Conservation (phyloP, 2,888 invertebrate genomes). For the Chalcis sispes region DNA sequence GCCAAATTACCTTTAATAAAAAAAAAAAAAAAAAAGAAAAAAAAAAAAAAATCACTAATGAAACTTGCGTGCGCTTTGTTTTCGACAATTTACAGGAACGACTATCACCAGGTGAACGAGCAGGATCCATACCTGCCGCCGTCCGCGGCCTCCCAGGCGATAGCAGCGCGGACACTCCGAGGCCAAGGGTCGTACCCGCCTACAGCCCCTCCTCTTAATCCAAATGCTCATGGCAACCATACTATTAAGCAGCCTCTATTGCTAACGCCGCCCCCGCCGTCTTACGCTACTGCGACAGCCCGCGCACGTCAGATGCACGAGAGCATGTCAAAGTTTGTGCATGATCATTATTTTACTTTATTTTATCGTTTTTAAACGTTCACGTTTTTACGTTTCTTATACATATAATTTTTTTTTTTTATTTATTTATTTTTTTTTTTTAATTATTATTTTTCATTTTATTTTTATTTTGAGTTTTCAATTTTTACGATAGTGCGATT, state of each 20-base stretch:
- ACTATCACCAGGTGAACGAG: conserved; percentile 90
- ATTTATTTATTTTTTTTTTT: background rate
- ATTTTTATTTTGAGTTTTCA: conserved; percentile 43
- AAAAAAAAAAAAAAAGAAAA: no score
- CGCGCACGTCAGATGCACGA: conserved; percentile 77
- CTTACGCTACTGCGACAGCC: conserved; percentile 79
- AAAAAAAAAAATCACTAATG: no score
- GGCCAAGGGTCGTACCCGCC: conserved; percentile 85
- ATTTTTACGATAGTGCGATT: no score
- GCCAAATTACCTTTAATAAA: no score
- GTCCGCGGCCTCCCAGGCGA: conserved; percentile 79
- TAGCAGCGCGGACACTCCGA: conserved; percentile 81
- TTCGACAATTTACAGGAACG: conserved; percentile 78
- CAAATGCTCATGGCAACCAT: conserved; percentile 78
- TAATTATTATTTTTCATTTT: background rate
- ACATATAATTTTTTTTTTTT: background rate
- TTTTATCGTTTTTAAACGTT: conserved; percentile 1
- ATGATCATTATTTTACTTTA: conserved; percentile 72
- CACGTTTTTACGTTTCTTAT: no score
- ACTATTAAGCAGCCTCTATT: conserved; percentile 77
- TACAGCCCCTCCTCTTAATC: conserved; percentile 79
- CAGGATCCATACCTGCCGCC: conserved; percentile 88
- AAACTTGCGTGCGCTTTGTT: background rate
- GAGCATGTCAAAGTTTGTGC: conserved; percentile 78
- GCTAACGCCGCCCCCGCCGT: conserved; percentile 79